Conservation (phyloP, 2,888 invertebrate genomes). For the Himalopsyche kuldschensis region DNA sequence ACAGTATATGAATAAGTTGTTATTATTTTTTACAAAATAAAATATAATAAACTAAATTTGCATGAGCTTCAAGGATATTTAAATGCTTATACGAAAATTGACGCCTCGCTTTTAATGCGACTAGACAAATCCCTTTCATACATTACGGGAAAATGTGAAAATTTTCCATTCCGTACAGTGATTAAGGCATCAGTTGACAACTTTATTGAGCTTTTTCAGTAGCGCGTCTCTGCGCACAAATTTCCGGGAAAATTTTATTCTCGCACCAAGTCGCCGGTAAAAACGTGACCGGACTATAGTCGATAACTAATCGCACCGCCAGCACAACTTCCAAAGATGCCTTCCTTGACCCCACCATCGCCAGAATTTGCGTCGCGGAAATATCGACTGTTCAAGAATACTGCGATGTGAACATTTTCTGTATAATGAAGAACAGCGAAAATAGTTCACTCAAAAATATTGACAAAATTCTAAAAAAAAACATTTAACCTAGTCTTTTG, state of each 20-base stretch:
- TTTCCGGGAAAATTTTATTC: background rate
- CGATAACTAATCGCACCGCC: background rate
- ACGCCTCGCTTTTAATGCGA: background rate
- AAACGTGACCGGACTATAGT: conserved; percentile 19
- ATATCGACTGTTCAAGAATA: background rate
- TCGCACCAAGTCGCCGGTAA: conserved; percentile 1
- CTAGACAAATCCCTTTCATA: background rate
- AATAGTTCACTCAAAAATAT: no score
- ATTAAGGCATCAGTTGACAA: background rate
- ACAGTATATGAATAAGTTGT: no score
- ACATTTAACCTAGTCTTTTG: no score
- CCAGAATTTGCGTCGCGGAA: background rate
- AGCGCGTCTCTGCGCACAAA: background rate
- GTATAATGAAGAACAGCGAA: no score
- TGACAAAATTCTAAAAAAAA: no score
- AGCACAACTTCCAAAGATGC: background rate
- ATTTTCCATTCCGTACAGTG: background rate
- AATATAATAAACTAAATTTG: no score
- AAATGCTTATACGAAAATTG: background rate
- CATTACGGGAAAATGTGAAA: background rate
- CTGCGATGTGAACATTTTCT: background rate
- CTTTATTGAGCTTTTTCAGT: background rate
- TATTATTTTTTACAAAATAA: no score
- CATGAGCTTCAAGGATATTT: no score
- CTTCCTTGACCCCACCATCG: background rate